Conservation (phyloP, 2,113 vertebrate species). For the Megaceryle torquata region DNA sequence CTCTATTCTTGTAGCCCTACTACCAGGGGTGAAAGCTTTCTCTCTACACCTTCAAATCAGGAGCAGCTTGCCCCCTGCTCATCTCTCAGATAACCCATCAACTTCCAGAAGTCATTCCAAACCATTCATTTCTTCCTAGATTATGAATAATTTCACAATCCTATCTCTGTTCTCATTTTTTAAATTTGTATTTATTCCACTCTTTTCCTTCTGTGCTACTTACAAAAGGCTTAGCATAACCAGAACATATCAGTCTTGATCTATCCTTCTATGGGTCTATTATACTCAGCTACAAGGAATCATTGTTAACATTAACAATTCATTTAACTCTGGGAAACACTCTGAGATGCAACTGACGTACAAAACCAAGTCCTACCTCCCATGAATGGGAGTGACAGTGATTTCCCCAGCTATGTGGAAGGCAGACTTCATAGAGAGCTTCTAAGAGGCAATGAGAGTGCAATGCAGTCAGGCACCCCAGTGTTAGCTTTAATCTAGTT, state of each 20-base stretch:
- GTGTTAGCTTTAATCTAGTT: neutral
- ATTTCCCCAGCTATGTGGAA: neutral
- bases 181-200: neutral
- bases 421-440: neutral
- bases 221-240: neutral
- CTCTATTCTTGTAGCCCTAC: neutral
- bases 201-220: neutral
- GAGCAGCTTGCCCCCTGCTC: neutral
- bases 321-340: neutral
- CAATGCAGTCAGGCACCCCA: neutral
- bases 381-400: neutral
- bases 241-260: neutral
- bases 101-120: neutral
- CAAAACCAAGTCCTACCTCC: neutral
- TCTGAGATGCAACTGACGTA: neutral
- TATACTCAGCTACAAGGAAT: neutral
- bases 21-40: neutral
- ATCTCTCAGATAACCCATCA: neutral
- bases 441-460: neutral
- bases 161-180: neutral
- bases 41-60: too few species aligned
- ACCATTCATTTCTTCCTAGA: neutral
- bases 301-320: neutral
- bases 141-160: neutral
- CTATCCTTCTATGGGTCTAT: neutral